Evolutionary conservation across 2,113 vertebrate species (phyloP).

Genomic region (Catharus fuscescens): DNA sequence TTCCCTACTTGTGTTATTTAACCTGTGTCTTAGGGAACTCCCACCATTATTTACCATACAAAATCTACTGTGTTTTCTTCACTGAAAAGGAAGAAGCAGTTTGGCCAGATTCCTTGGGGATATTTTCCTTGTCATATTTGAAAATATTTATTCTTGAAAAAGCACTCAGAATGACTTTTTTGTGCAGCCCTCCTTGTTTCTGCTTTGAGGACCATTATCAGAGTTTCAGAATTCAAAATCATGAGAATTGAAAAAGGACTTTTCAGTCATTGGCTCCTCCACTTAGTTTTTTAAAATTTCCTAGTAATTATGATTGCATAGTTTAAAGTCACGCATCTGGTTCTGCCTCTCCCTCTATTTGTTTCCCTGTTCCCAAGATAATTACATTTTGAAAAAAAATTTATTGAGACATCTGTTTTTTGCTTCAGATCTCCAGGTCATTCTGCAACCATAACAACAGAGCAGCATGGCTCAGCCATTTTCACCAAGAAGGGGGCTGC

Average conservation of each 20-base stretch:
- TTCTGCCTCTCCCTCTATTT: conserved; percentile 63
- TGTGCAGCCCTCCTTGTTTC: background rate
- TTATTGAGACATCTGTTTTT: conserved; percentile 79
- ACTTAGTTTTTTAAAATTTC: conserved; percentile 66
- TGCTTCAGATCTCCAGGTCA: conserved; percentile 73
- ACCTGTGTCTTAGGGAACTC: background rate
- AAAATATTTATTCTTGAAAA: conserved; percentile 68
- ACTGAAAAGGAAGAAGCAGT: conserved; percentile 52
- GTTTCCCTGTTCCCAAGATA: conserved; percentile 73
- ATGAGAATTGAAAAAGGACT: background rate
- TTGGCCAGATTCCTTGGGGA: conserved; percentile 62
- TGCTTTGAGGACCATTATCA: background rate
- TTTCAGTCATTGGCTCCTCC: background rate
- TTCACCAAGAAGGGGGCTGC: background rate
- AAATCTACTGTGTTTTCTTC: conserved; percentile 63
- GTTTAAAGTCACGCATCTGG: conserved; percentile 72
- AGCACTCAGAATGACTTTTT: conserved; percentile 42
- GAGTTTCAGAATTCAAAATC: conserved; percentile 5
- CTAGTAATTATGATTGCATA: conserved; percentile 60
- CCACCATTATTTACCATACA: background rate
- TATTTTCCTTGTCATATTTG: conserved; percentile 47
- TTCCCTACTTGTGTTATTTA: background rate
- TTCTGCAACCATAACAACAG: background rate
- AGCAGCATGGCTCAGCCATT: background rate
- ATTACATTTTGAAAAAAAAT: conserved; percentile 78